A percentile compares a stretch with the other conserved stretches of the same genome.
phyloP scores from a whole-genome alignment of 2,113 vertebrate species.

The Cyphomyrus plagiostoma region DNA sequence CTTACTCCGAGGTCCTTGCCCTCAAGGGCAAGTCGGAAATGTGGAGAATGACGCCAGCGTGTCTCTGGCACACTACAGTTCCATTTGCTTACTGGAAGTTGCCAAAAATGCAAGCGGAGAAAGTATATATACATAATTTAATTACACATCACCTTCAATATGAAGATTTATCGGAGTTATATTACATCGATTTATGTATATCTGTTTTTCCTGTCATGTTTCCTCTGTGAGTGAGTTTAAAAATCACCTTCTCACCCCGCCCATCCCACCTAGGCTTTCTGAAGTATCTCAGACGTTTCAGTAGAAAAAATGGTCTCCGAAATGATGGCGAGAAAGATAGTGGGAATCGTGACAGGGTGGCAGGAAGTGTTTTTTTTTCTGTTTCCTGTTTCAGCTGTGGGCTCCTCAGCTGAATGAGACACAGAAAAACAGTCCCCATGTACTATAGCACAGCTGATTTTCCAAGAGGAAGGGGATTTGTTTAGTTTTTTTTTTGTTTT shows the following conservation, averaged over 20 bases:
- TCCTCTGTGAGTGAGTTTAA: constrained; percentile 34
- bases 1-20: neutral
- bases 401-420: neutral
- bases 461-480: neutral
- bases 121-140: constrained; percentile 57
- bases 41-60: neutral
- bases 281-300: constrained; percentile 48
- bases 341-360: neutral
- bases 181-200: constrained; percentile 65
- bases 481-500: neutral
- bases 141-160: constrained; percentile 70
- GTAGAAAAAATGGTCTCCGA: neutral
- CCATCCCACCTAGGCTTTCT: constrained; percentile 38
- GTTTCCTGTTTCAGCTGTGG: neutral
- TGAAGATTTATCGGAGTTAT: constrained; percentile 71
- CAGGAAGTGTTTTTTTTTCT: neutral
- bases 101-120: constrained; percentile 69
- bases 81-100: constrained; percentile 51
- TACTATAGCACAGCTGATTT: neutral
- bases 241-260: constrained; percentile 24
- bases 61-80: constrained; percentile 38
- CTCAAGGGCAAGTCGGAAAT: neutral
- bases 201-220: constrained; percentile 38
- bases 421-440: neutral
- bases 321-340: neutral